These are phyloP conservation scores for Kryptolebias ocellatus DNA, from an alignment of 2,797 vertebrate species.

Conservation along the genomic window DNA sequence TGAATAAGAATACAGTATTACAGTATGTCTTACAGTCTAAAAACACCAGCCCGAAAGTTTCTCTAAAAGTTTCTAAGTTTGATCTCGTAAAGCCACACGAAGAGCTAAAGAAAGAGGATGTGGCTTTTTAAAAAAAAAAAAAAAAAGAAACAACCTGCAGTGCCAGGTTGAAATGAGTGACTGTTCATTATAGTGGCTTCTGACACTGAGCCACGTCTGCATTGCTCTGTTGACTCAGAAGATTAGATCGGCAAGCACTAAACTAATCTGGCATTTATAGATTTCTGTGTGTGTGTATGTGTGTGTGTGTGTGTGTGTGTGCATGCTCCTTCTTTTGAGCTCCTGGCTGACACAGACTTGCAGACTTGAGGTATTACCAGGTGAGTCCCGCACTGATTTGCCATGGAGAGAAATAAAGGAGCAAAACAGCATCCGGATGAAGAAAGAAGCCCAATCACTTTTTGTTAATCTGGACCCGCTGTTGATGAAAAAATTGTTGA, in stretches of 20 bases:
- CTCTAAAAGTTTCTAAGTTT: conserved; percentile 20
- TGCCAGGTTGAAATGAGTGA: conserved; percentile 46
- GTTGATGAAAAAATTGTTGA: background rate
- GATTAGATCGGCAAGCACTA: conserved; percentile 72
- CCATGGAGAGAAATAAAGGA: conserved; percentile 9
- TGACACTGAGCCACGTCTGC: conserved; percentile 64
- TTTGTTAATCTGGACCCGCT: conserved; percentile 7
- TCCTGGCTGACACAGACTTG: conserved; percentile 43
- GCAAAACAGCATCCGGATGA: background rate
- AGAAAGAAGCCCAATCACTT: conserved; percentile 2
- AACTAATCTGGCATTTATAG: conserved; percentile 76
- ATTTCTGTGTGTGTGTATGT: conserved; percentile 46
- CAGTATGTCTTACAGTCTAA: background rate
- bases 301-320: conserved; percentile 2
- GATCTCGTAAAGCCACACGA: conserved; percentile 25
- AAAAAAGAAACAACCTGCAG: background rate
- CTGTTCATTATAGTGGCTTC: conserved; percentile 58
- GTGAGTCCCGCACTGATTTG: conserved; percentile 41
- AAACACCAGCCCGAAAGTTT: conserved; percentile 20
- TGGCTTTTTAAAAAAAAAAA: conserved; percentile 7
- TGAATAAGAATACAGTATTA: background rate
- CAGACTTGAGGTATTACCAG: conserved; percentile 48
- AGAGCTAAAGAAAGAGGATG: conserved; percentile 18
- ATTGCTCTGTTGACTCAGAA: conserved; percentile 75
- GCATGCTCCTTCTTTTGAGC: conserved; percentile 31